A percentile compares a stretch with the other conserved stretches of the same genome.
phyloP scores from a whole-genome alignment of 2,797 vertebrate species.

The Rhabdomys pumilio region DNA sequence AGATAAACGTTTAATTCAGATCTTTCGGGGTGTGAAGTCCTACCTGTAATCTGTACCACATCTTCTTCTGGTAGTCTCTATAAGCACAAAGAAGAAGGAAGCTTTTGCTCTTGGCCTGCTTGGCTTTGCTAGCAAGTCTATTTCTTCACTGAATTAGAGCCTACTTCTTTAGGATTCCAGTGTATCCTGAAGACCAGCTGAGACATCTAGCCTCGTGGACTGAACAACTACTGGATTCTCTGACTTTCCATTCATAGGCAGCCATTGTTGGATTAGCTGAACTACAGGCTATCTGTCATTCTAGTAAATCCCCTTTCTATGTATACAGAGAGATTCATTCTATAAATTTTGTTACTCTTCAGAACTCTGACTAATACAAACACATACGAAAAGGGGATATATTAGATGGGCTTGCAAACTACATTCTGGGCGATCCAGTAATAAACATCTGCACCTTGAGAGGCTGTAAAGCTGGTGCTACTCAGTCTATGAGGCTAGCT shows the following conservation, averaged over 20 bases:
- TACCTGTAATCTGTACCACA: background rate
- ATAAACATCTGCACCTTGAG: background rate
- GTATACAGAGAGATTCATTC: background rate
- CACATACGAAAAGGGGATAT: background rate
- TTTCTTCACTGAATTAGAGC: background rate
- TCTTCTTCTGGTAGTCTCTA: background rate
- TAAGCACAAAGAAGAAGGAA: background rate
- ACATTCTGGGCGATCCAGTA: background rate
- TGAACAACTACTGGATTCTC: background rate
- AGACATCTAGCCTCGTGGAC: background rate
- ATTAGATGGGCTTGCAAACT: background rate
- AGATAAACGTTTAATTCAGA: background rate
- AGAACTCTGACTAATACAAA: background rate
- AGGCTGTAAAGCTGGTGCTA: background rate
- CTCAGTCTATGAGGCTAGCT: background rate
- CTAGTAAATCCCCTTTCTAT: background rate
- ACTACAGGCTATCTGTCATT: background rate
- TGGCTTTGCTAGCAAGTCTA: background rate
- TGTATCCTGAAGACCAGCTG: background rate
- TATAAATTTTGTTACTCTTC: background rate
- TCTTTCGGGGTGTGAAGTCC: too few species aligned
- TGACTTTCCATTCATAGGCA: background rate
- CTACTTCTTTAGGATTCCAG: background rate
- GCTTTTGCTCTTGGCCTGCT: background rate
- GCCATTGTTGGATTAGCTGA: background rate